These are phyloP conservation scores for Iphiclides podalirius DNA, from an alignment of 2,888 invertebrate species.

Conservation along the genomic window DNA sequence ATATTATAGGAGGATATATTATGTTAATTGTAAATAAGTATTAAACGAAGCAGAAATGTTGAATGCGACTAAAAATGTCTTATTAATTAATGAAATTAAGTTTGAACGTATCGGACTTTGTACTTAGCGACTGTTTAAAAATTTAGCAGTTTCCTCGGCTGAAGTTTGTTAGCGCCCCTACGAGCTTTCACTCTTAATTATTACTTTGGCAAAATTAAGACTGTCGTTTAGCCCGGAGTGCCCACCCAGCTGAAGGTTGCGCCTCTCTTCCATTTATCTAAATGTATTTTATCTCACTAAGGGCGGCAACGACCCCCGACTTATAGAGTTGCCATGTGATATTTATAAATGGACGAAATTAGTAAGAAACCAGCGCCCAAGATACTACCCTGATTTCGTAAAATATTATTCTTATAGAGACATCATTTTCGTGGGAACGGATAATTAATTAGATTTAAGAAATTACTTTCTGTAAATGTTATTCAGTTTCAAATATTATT, in stretches of 20 bases:
- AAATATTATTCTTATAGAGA: too few relatives aligned
- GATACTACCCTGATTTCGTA: constrained; percentile 14
- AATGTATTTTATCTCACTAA: constrained; percentile 74
- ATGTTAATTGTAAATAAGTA: too few relatives aligned
- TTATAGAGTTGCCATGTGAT: constrained; percentile 46
- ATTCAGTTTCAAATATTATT: too few relatives aligned
- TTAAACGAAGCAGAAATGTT: too few relatives aligned
- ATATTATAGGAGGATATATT: too few relatives aligned
- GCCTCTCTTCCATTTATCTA: constrained; percentile 71
- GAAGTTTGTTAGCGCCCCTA: constrained; percentile 55
- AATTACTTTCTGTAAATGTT: too few relatives aligned
- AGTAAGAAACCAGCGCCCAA: background rate
- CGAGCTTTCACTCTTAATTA: constrained; percentile 79
- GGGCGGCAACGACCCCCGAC: constrained; percentile 42
- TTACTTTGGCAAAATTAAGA: constrained; percentile 81
- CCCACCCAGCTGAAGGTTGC: constrained; percentile 60
- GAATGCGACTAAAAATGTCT: constrained; percentile 27
- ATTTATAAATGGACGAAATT: constrained; percentile 19
- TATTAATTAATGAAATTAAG: constrained; percentile 74
- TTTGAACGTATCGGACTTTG: constrained; percentile 72
- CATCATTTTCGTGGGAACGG: too few relatives aligned
- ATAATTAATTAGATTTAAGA: too few relatives aligned
- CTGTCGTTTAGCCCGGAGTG: constrained; percentile 76
- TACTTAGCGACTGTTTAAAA: constrained; percentile 77
- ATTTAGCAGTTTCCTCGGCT: constrained; percentile 63